Conservation (phyloP, 92 coral and sea anemone genomes). For the Phenganax subtilis region DNA sequence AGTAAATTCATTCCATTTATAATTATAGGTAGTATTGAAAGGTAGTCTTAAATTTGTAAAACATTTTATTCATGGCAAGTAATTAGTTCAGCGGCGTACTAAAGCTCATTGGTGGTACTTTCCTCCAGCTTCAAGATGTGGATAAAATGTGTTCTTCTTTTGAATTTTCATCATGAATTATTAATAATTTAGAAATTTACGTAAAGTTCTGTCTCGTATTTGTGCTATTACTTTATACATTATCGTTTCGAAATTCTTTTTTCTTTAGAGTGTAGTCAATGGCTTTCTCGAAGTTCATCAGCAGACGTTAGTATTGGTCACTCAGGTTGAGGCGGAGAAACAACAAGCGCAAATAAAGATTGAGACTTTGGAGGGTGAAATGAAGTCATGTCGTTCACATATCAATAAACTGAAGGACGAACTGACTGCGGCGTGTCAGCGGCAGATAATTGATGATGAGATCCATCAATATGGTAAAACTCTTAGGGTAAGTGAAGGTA, state of each 20-base stretch:
- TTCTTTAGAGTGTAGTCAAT: conserved; percentile 69
- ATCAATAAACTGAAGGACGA: conserved; percentile 79
- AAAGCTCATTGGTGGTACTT: too few species aligned
- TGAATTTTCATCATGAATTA: too few species aligned
- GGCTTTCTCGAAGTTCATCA: conserved; percentile 90
- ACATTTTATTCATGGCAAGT: too few species aligned
- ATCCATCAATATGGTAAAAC: conserved; percentile 57
- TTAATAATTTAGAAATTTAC: too few species aligned
- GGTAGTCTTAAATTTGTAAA: too few species aligned
- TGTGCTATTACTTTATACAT: too few species aligned
- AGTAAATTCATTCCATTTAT: too few species aligned
- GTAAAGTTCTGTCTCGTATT: too few species aligned
- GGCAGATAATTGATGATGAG: conserved; percentile 93
- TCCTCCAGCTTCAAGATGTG: too few species aligned
- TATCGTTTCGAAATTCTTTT: background rate
- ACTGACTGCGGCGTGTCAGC: conserved; percentile 80
- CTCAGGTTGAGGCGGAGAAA: conserved; percentile 81
- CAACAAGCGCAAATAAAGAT: conserved; percentile 78
- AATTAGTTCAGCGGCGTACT: too few species aligned
- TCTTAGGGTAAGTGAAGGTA: conserved; percentile 34
- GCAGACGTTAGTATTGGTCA: conserved; percentile 74
- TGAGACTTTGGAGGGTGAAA: conserved; percentile 74
- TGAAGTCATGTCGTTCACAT: conserved; percentile 82
- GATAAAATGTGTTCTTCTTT: too few species aligned
- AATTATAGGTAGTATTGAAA: too few species aligned